Base-by-base conservation (phyloP, 2,888 invertebrate species). In the Bugulina stolonifera region DNA sequence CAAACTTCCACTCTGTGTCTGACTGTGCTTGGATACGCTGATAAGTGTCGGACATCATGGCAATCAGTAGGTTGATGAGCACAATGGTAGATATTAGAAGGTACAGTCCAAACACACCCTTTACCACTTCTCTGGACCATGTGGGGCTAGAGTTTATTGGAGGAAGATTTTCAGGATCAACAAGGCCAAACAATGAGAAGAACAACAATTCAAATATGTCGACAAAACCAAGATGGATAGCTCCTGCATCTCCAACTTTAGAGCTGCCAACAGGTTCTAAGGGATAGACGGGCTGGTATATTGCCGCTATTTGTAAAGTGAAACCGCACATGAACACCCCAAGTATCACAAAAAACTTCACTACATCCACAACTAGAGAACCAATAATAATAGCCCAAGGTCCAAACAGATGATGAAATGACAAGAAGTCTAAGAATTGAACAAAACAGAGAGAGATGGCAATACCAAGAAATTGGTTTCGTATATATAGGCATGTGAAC, bases 1-100 rank as follows among this genome's bases (percentile, higher is more conserved):
- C 98, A 84, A 96, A 99, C 87, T 99, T 99, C 99, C 99, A 99
- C 86, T 99, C 99, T 80, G 95, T 97, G 86, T 99, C 99, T 69
- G 98, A 98, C 89, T 98, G 97, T 54, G 97, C 97, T 90, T 99
- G 93, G 83, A 97, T 97, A 84, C 96, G 90, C 87, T 98, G 97
- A 87, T 99, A 98, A 81, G 98, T 98, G 89, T 98, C 97, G 87
- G 96, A 96, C 96, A 98, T 97, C 97, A 98, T 97, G 88, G 98
- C 98, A 90, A 98, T 98, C 86, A 98, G 91, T 85, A 98, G 91
- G 88, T 98, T 97, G 87, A 97, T 94, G 83, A 98, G 90, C 85
- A 98, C 97, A 87, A 98, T 93, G 85, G 96, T 91, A 79, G 95
- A 94, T 86, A 98, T 94, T 90, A 97, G 90, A 90, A 97, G 91